A percentile compares a stretch with the other conserved stretches of the same genome.
Evolutionary conservation across 2,113 vertebrate genomes (phyloP).

Genomic region (Athene cunicularia): DNA sequence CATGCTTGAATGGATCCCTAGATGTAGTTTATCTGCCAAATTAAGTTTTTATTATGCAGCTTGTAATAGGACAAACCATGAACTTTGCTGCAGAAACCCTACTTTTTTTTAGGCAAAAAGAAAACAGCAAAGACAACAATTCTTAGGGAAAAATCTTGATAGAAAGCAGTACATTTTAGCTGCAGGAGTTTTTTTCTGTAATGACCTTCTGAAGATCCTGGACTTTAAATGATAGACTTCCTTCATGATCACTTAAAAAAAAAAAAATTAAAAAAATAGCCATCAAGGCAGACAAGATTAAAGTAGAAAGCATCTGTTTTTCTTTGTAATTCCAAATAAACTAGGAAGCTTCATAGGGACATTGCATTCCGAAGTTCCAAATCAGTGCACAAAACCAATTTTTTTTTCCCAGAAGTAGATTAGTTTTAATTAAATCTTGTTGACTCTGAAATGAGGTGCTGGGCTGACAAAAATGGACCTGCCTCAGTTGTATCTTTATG

Average conservation of each 20-base stretch:
- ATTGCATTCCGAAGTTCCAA: background rate
- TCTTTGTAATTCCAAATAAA: background rate
- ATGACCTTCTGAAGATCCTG: background rate
- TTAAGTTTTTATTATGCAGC: background rate
- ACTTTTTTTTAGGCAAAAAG: background rate
- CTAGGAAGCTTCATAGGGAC: background rate
- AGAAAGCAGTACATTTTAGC: background rate
- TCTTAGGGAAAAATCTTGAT: background rate
- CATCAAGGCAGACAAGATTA: background rate
- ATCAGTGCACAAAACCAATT: background rate
- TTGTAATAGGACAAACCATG: background rate
- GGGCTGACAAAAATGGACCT: background rate
- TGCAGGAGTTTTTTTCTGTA: background rate
- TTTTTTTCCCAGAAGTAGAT: background rate
- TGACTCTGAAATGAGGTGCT: background rate
- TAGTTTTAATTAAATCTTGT: slow-evolving; percentile 45
- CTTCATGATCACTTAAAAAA: background rate
- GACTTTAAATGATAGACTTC: background rate
- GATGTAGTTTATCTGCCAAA: background rate
- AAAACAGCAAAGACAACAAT: background rate
- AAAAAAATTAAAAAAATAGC: background rate
- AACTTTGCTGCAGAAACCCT: background rate
- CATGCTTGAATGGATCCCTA: background rate
- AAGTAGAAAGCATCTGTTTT: background rate
- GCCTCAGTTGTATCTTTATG: background rate